These are phyloP conservation scores for Pterocles orientalis DNA, from an alignment of 2,113 vertebrate species.

Conservation along the genomic window DNA sequence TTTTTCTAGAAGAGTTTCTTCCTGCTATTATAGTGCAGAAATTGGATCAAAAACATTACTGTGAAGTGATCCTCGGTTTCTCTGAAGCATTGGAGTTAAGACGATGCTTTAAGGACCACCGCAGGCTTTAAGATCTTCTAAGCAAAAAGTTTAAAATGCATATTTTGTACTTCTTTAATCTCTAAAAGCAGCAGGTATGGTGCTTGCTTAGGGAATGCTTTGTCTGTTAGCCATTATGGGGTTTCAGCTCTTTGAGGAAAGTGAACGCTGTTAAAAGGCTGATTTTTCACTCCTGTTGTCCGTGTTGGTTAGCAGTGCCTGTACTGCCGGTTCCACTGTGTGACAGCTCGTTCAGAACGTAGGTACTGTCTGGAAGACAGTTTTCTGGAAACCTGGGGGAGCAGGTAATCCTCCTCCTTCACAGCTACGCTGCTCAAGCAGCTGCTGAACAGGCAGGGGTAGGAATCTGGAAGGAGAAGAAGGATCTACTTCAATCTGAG, in stretches of 20 bases:
- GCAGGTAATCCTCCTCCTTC: neutral
- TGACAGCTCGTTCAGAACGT: neutral
- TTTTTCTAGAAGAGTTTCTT: neutral
- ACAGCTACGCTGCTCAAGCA: neutral
- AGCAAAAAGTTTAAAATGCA: rapidly evolving
- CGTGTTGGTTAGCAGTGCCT: neutral
- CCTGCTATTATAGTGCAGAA: neutral
- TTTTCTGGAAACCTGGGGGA: rapidly evolving
- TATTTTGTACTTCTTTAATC: neutral
- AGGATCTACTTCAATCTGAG: neutral
- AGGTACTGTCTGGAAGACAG: neutral
- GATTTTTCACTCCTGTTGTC: neutral
- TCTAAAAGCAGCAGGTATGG: too few species aligned
- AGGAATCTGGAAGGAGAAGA: neutral
- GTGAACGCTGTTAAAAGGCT: neutral
- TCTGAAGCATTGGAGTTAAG: neutral
- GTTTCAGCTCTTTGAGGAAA: neutral
- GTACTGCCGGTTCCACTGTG: neutral
- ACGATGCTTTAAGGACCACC: neutral
- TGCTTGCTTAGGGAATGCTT: neutral
- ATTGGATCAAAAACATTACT: neutral
- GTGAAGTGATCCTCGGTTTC: neutral
- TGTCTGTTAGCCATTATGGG: rapidly evolving
- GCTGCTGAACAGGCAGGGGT: neutral
- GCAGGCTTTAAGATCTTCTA: neutral